These are phyloP conservation scores for Drosophila malerkotliana DNA, from an alignment of 1,140 invertebrate species.

Conservation along the genomic window DNA sequence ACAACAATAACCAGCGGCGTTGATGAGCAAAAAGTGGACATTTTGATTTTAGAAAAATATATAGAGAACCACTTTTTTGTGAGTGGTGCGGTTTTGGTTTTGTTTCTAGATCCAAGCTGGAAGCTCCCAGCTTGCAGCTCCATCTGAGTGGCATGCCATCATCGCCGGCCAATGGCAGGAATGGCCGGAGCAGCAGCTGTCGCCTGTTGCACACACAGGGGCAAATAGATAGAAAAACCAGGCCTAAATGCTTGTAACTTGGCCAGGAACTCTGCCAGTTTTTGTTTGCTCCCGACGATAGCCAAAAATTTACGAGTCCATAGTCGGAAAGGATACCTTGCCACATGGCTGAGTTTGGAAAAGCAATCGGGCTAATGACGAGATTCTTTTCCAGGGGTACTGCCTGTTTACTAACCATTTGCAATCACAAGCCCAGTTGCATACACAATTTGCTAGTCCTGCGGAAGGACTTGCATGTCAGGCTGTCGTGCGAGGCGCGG, in stretches of 20 bases:
- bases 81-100: conserved; percentile 37
- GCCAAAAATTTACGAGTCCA: conserved; percentile 63
- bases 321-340: too few relatives aligned
- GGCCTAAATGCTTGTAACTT: conserved; percentile 67
- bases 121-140: neutral
- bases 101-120: conserved; percentile 30
- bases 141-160: conserved; percentile 57
- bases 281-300: conserved; percentile 22
- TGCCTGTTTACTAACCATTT: neutral
- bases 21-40: conserved; percentile 81
- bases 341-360: neutral
- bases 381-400: neutral
- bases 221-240: conserved; percentile 53
- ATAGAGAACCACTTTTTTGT: conserved; percentile 81
- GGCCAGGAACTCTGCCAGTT: conserved; percentile 33
- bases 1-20: conserved; percentile 51
- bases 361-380: conserved; percentile 14
- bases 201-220: conserved; percentile 54
- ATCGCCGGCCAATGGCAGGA: conserved; percentile 54
- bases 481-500: conserved; percentile 23
- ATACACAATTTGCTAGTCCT: conserved; percentile 24
- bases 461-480: conserved; percentile 28
- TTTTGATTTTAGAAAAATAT: conserved; percentile 83
- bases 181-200: conserved; percentile 32
- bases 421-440: conserved; percentile 28